Conservation (phyloP, 23 tunicate genomes). For the Trididemnum miniatum region DNA sequence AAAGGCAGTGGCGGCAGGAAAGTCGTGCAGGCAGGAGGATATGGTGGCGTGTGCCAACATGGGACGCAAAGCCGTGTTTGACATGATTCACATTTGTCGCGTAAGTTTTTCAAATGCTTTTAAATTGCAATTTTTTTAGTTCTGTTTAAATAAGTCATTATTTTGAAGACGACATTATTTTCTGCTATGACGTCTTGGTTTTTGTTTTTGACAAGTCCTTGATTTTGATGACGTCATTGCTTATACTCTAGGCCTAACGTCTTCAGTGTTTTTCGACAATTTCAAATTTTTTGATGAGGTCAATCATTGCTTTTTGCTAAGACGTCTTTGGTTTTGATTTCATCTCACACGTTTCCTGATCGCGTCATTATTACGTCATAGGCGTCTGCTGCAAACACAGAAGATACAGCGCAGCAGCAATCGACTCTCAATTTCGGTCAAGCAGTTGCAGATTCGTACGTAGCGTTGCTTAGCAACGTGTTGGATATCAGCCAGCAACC, state of each 20-base stretch:
- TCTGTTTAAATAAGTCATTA: too few species aligned
- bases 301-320: too few species aligned
- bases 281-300: too few species aligned
- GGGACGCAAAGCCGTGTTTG: conserved; percentile 88
- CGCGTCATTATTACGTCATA: conserved; percentile 18
- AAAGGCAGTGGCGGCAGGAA: conserved; percentile 94
- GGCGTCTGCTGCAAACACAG: conserved; percentile 90
- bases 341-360: too few species aligned
- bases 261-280: too few species aligned
- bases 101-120: conserved; percentile 19
- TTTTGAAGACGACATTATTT: too few species aligned
- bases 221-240: too few species aligned
- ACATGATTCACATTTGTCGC: conserved; percentile 91
- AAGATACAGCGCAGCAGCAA: conserved; percentile 59
- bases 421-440: conserved; percentile 70
- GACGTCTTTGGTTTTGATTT: too few species aligned
- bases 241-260: too few species aligned
- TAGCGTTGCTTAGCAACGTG: conserved; percentile 58
- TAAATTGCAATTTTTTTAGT: background rate
- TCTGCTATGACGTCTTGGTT: too few species aligned
- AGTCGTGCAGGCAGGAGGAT: conserved; percentile 85
- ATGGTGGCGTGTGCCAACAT: conserved; percentile 88
- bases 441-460: conserved; percentile 79
- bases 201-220: too few species aligned
- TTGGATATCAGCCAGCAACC: conserved; percentile 80